Evolutionary conservation across 2,113 vertebrate species (phyloP), one percentile per base, ranked within the genome.

Genomic region (Ageneiosus marmoratus): DNA sequence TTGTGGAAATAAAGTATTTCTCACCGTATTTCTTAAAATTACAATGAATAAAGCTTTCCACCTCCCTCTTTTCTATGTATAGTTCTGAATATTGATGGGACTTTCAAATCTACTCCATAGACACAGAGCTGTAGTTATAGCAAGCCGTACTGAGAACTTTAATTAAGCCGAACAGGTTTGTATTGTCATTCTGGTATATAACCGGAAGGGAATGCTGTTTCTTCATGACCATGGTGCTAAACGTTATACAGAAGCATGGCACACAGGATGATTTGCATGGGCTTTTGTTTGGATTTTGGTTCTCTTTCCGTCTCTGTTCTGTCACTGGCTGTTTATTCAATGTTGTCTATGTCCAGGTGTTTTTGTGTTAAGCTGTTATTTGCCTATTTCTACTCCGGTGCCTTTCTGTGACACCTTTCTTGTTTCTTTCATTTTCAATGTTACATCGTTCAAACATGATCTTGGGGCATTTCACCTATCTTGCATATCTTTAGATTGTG

Each of bases 1-100:
- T 50, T 70, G 79, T 74, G 70, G 55, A 84, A 85, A 85, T 84
- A 72, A 83, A 34, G 75, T 83, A 82, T 83, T 85, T 77, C 80
- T 60, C 82, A 62, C 53, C 29, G 37, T 46, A 51, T 79, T 74
- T 81, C 34, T 83, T 2, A 29, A 81, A 86, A 87, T 79, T 32
- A 79, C 80, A 34, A 72, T 55, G 75, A 74, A 77, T 74, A n/a
- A 65, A 87, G 79, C 46, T 44, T 60, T 12, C 50, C 44, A 55
- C 32, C 24, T 60, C 24, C 48, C 55, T 4, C 56, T 56, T 22
- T 56, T 70, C 58, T 79, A 2, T 46, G 69, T 62, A 75, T 77
- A 56, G 62, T 82, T 29, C 70, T 55, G 76, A 27, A 70, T 84
- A 79, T 82, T 63, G 70, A 82, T 51, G 72, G 46, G 70, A 32